Base-by-base conservation (phyloP, 2,113 vertebrate species). In the Butorides virescens region DNA sequence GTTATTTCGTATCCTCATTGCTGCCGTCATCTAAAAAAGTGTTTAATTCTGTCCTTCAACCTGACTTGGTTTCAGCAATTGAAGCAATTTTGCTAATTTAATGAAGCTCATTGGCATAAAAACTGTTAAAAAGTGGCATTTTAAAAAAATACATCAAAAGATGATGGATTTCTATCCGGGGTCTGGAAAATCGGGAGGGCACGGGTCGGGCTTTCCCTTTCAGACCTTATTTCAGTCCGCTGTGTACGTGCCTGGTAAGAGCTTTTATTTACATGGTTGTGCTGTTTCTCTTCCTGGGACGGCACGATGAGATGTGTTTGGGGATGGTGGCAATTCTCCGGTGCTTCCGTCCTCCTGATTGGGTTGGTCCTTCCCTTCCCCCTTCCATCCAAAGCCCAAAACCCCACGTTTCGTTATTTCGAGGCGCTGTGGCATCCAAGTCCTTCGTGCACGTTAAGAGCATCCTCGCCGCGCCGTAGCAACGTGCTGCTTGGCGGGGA, bases 361-460 rank as follows among this genome's bases (percentile, higher is more conserved):
- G 52, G 21, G 7, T 44, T 49, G 6, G 46, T 49, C 62, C 63
- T 76, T 36, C 61, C 47, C 2, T 2, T 21, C 13, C 20, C 36
- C 15, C 25, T 96, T 96, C 73, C 36, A 37, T 9, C 46, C 83
- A 55, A 36, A 91, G 10, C 83, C 56, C 82, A 5, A 25, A 55
- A 55, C n/a, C 1, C 14, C 49, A 27, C 22, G 1, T 0, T 7
- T 18, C 15, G 32, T 49, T 36, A 14, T 30, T 47, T 37, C 1
- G 29, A 52, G 59, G 62, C 34, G 2, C 1, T 3, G 39, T 13
- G 25, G 52, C 39, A 13, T 21, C 67, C 1, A 3, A 16, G n/a
- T 17, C 58, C 80, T 65, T 71, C 0, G 1, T 6, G 23, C 16
- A 1, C 1, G 1, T n/a, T 11, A 11, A 29, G 14, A 0, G 14